Evolutionary conservation across 2,888 invertebrate genomes (phyloP).

Genomic region (Acanthosepion lycidas): DNA sequence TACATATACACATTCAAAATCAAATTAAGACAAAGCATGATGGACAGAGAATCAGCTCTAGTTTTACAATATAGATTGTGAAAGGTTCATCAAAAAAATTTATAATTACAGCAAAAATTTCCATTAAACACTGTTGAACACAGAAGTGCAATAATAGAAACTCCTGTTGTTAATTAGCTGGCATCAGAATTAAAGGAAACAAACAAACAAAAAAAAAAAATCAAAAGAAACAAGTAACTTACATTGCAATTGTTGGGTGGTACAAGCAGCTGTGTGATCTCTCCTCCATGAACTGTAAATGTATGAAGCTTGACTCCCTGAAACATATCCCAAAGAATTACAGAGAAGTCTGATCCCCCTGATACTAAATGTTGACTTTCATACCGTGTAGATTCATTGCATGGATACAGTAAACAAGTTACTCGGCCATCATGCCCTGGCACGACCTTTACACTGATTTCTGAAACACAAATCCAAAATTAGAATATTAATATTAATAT

Average conservation of each 20-base stretch:
- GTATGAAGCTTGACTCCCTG: slow-evolving; percentile 91
- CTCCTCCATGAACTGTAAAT: slow-evolving; percentile 98
- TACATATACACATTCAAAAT: too few species aligned
- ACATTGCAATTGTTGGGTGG: slow-evolving; percentile 87
- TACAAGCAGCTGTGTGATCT: slow-evolving; percentile 93
- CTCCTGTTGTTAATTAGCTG: too few species aligned
- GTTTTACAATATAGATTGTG: too few species aligned
- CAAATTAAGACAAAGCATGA: too few species aligned
- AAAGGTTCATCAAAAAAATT: too few species aligned
- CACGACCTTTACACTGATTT: slow-evolving; percentile 61
- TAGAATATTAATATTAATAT: not conserved
- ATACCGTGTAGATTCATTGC: slow-evolving; percentile 85
- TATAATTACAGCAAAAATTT: too few species aligned
- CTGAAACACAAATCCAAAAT: slow-evolving; percentile 54
- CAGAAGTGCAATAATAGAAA: too few species aligned
- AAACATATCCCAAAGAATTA: slow-evolving; percentile 95
- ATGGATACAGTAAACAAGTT: slow-evolving; percentile 95
- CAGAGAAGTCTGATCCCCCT: slow-evolving; percentile 98
- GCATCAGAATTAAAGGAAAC: too few species aligned
- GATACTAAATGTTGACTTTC: slow-evolving; percentile 82
- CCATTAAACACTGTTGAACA: too few species aligned
- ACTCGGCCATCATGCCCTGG: slow-evolving; percentile 92
- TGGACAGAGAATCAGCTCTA: too few species aligned
- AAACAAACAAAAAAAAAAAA: not conserved
- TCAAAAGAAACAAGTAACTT: slow-evolving; percentile 58